Evolutionary conservation across 2,797 vertebrate species (phyloP).

Genomic region (Siniperca obscura): DNA sequence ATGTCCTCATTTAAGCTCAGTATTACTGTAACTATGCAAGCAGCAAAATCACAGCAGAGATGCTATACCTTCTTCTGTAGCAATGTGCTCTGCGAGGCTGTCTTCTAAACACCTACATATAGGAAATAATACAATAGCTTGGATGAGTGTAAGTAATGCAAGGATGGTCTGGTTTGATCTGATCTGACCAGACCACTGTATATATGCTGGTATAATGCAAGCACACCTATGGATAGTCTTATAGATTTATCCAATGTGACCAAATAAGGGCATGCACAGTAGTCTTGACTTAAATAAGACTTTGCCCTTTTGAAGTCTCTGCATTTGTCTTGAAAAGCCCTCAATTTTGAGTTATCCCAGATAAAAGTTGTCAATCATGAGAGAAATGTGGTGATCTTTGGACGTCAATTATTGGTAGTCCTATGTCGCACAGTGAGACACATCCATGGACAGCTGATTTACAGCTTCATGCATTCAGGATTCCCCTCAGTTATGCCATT

Average conservation of each 20-base stretch:
- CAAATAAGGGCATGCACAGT: not conserved
- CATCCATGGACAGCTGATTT: not conserved
- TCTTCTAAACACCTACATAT: not conserved
- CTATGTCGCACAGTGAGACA: not conserved
- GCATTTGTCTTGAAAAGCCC: not conserved
- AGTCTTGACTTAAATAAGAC: not conserved
- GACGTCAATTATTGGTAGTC: not conserved
- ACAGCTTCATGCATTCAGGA: not conserved
- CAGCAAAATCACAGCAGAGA: not conserved
- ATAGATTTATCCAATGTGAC: not conserved
- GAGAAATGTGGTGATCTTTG: not conserved
- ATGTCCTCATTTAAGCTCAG: not conserved
- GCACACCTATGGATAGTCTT: not conserved
- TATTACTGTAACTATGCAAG: constrained; percentile 2
- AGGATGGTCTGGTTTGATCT: not conserved
- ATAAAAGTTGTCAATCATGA: not conserved
- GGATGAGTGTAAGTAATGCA: not conserved
- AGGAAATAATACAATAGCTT: not conserved
- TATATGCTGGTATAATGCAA: not conserved
- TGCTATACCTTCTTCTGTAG: not conserved
- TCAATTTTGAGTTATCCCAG: not conserved
- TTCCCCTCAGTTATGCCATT: not conserved
- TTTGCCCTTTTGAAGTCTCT: not conserved
- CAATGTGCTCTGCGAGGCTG: not conserved
- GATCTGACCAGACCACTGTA: not conserved